These are phyloP conservation scores for Drosophila nigritarsus DNA, from an alignment of 2,888 invertebrate species.

Conservation along the genomic window DNA sequence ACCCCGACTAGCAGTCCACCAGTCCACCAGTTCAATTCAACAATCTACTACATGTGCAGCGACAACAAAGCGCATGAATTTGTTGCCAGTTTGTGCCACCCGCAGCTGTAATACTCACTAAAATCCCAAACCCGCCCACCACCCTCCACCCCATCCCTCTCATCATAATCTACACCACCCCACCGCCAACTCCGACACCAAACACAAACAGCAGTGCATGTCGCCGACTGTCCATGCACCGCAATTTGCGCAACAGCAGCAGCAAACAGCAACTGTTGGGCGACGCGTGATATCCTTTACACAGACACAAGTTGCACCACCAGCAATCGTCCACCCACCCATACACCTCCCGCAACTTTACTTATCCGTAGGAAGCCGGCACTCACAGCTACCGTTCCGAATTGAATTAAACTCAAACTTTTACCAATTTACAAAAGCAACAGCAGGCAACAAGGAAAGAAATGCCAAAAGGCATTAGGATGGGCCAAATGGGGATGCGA, in stretches of 20 bases:
- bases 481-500: not conserved
- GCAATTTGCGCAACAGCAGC: slow-evolving; percentile 69
- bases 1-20: slow-evolving; percentile 28
- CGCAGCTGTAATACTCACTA: slow-evolving; percentile 36
- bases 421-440: slow-evolving; percentile 81
- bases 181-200: slow-evolving; percentile 10
- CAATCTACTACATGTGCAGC: slow-evolving; percentile 55
- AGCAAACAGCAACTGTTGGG: slow-evolving; percentile 55
- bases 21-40: slow-evolving; percentile 36
- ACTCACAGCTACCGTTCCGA: slow-evolving; percentile 82
- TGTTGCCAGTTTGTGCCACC: slow-evolving; percentile 66
- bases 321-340: not conserved
- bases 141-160: not conserved
- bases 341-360: slow-evolving; percentile 34
- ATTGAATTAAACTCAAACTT: slow-evolving; percentile 84
- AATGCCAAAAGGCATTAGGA: slow-evolving; percentile 38
- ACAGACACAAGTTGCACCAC: slow-evolving; percentile 44
- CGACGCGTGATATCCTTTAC: slow-evolving; percentile 72
- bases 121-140: not conserved
- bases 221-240: slow-evolving; percentile 71
- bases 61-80: slow-evolving; percentile 68
- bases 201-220: slow-evolving; percentile 38
- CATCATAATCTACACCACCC: slow-evolving; percentile 8
- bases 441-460: slow-evolving; percentile 50
- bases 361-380: slow-evolving; percentile 80